These are phyloP conservation scores for Drosophila carrolli DNA, from an alignment of 1,140 invertebrate genomes.

Conservation along the genomic window DNA sequence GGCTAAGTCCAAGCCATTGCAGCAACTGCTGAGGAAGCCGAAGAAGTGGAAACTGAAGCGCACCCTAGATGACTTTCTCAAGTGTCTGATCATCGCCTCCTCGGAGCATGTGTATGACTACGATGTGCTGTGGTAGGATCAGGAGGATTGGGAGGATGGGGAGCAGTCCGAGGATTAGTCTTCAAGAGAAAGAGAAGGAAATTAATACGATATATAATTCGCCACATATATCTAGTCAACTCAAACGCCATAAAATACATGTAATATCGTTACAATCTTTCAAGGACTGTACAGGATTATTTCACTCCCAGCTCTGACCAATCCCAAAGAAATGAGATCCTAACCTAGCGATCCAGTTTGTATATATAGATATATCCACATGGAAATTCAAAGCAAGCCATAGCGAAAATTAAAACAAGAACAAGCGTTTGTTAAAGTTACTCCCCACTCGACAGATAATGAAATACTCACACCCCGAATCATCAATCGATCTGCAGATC, in stretches of 20 bases:
- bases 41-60: constrained; percentile 66
- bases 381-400: constrained; percentile 14
- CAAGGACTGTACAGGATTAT: not conserved
- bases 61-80: constrained; percentile 64
- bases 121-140: constrained; percentile 67
- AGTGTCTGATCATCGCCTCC: constrained; percentile 70
- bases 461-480: constrained; percentile 40
- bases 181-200: not conserved
- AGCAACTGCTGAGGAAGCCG: constrained; percentile 53
- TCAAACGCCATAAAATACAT: constrained; percentile 49
- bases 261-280: constrained; percentile 8
- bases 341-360: constrained; percentile 4
- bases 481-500: constrained; percentile 30
- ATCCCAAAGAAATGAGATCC: constrained; percentile 1
- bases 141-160: constrained; percentile 20
- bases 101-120: constrained; percentile 75
- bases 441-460: constrained; percentile 19
- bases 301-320: constrained; percentile 2
- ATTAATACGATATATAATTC: constrained; percentile 13
- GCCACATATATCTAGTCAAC: constrained; percentile 67
- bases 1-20: constrained; percentile 34
- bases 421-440: constrained; percentile 68
- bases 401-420: constrained; percentile 11
- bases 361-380: constrained; percentile 41
- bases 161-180: constrained; percentile 1